These are phyloP conservation scores for Rhinophrynus dorsalis DNA, from an alignment of 2,797 vertebrate genomes.

Conservation along the genomic window DNA sequence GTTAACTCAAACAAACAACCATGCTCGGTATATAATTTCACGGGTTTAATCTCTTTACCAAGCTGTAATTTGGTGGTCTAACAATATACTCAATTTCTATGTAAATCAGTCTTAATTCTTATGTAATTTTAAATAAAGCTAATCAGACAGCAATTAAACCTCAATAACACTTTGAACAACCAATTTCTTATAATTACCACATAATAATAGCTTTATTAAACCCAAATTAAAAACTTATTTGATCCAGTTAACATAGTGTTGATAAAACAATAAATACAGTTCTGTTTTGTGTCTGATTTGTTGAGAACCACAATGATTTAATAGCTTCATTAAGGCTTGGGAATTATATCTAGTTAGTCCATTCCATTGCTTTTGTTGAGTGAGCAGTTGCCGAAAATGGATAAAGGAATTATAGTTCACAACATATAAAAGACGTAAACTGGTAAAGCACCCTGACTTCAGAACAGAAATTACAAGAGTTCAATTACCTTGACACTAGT, in stretches of 20 bases:
- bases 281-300: slow-evolving; percentile 49
- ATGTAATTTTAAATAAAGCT: slow-evolving; percentile 51
- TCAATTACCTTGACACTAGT: no score
- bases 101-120: slow-evolving; percentile 48
- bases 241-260: slow-evolving; percentile 45
- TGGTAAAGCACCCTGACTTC: slow-evolving; percentile 14
- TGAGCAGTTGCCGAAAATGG: slow-evolving; percentile 23
- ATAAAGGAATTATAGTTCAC: slow-evolving; percentile 13
- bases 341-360: slow-evolving; percentile 40
- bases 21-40: slow-evolving; percentile 34
- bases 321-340: slow-evolving; percentile 33
- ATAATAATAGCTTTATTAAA: slow-evolving; percentile 51
- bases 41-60: slow-evolving; percentile 42
- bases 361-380: slow-evolving; percentile 29
- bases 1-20: slow-evolving; percentile 24
- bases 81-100: slow-evolving; percentile 49
- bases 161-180: slow-evolving; percentile 47
- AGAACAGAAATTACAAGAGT: not conserved
- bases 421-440: not conserved
- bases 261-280: slow-evolving; percentile 50
- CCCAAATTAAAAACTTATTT: slow-evolving; percentile 50
- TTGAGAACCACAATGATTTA: slow-evolving; percentile 40
- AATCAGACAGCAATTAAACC: slow-evolving; percentile 50
- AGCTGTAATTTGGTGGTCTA: slow-evolving; percentile 45
- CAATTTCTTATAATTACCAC: slow-evolving; percentile 49